phyloP scores from a whole-genome alignment of 2,888 invertebrate species.

The Mythimna impura region DNA sequence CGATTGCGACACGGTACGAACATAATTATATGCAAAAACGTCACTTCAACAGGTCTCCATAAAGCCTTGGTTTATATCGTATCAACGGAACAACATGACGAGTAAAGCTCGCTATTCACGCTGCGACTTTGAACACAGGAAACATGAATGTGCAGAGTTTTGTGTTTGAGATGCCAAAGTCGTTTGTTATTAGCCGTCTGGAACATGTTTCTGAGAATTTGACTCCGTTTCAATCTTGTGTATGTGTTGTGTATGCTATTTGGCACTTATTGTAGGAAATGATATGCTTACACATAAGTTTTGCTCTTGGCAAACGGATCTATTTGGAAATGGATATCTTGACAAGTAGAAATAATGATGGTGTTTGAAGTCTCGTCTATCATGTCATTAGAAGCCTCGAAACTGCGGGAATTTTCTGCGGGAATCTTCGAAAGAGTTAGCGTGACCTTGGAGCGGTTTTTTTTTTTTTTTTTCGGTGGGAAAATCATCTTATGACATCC shows the following conservation, averaged over 20 bases:
- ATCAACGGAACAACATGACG: slow-evolving; percentile 60
- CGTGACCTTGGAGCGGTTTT: too few species aligned
- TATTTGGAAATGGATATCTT: neutral
- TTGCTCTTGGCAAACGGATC: slow-evolving; percentile 10
- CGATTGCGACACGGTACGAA: slow-evolving; percentile 45
- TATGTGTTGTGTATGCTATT: slow-evolving; percentile 25
- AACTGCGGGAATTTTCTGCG: too few species aligned
- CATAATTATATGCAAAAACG: slow-evolving; percentile 67
- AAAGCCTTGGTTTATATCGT: slow-evolving; percentile 63
- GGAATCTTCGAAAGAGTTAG: too few species aligned
- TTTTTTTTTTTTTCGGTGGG: too few species aligned
- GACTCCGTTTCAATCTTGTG: slow-evolving; percentile 9
- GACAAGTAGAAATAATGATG: neutral
- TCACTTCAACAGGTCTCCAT: slow-evolving; percentile 71
- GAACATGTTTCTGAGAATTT: slow-evolving; percentile 27
- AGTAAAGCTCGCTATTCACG: slow-evolving; percentile 55
- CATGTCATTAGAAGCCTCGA: neutral
- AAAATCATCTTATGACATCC: too few species aligned
- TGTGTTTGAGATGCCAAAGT: slow-evolving; percentile 43
- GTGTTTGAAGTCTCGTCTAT: neutral
- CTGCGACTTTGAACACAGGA: slow-evolving; percentile 44
- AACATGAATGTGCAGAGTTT: slow-evolving; percentile 47
- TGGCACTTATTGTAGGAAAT: slow-evolving; percentile 17
- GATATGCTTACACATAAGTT: neutral
- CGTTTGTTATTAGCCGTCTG: slow-evolving; percentile 36